phyloP scores from a whole-genome alignment of 1,140 invertebrate genomes.

The Eufriesea mexicana region DNA sequence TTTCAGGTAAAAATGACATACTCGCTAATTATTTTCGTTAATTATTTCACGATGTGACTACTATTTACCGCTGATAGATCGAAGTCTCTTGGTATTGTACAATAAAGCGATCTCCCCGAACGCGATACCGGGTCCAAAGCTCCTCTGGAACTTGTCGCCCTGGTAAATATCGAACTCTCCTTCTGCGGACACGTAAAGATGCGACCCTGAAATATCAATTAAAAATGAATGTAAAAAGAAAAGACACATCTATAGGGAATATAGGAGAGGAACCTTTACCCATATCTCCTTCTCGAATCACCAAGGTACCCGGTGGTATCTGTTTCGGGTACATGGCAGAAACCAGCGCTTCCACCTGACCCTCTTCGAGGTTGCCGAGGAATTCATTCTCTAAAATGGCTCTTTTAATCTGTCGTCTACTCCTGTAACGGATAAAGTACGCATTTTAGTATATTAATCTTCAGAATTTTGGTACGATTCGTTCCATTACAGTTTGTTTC shows the following conservation, averaged over 20 bases:
- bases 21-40: neutral
- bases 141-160: constrained; percentile 87
- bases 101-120: constrained; percentile 97
- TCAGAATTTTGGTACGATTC: neutral
- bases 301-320: constrained; percentile 88
- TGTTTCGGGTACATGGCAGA: constrained; percentile 95
- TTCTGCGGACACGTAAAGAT: constrained; percentile 91
- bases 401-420: constrained; percentile 83
- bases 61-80: constrained; percentile 89
- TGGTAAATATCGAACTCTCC: constrained; percentile 94
- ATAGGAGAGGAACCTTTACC: too few relatives aligned
- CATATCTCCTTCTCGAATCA: constrained; percentile 94
- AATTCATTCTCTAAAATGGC: constrained; percentile 95
- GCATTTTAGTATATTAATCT: neutral
- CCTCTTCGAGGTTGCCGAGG: constrained; percentile 94
- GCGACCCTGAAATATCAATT: constrained; percentile 82
- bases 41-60: neutral
- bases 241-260: too few relatives aligned
- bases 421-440: constrained; percentile 47
- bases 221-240: neutral
- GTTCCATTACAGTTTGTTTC: neutral
- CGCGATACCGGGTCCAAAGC: constrained; percentile 92
- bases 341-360: constrained; percentile 92
- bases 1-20: neutral
- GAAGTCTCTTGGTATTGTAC: constrained; percentile 95